These are phyloP conservation scores for Xerus inauris DNA, from an alignment of 2,113 vertebrate species.

Conservation along the genomic window DNA sequence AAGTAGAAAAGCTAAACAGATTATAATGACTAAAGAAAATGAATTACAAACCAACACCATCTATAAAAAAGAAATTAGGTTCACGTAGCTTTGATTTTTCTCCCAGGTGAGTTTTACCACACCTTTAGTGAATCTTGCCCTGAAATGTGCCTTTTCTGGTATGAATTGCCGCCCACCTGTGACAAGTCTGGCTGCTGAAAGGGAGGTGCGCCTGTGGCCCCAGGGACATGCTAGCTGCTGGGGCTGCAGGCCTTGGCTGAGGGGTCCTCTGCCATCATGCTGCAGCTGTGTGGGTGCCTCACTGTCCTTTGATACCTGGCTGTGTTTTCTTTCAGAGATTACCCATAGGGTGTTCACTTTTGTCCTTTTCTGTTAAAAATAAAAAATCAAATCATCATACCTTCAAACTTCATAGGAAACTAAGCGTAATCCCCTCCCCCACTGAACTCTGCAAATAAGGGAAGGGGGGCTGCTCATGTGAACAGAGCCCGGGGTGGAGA, in stretches of 20 bases:
- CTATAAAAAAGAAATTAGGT: not conserved
- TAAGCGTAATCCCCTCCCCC: not conserved
- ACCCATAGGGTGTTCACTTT: not conserved
- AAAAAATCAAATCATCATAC: not conserved
- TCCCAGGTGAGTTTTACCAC: not conserved
- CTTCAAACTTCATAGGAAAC: not conserved
- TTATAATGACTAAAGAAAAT: not conserved
- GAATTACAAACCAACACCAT: not conserved
- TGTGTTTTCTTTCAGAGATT: not conserved
- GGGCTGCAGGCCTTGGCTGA: too few species aligned
- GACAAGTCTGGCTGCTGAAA: too few species aligned
- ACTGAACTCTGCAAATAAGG: not conserved
- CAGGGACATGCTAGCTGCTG: too few species aligned
- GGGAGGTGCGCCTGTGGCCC: too few species aligned
- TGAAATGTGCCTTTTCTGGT: not conserved
- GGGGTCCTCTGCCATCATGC: accelerated
- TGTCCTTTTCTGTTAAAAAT: not conserved
- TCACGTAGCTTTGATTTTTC: not conserved
- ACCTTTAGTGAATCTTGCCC: not conserved
- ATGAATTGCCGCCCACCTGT: not conserved
- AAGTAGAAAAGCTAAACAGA: not conserved
- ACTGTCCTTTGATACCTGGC: not conserved
- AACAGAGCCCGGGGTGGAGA: not conserved
- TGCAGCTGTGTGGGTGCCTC: not conserved
- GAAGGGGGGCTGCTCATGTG: too few species aligned